These are phyloP conservation scores for Chaenogobius annularis DNA, from an alignment of 2,113 vertebrate genomes.

Conservation along the genomic window DNA sequence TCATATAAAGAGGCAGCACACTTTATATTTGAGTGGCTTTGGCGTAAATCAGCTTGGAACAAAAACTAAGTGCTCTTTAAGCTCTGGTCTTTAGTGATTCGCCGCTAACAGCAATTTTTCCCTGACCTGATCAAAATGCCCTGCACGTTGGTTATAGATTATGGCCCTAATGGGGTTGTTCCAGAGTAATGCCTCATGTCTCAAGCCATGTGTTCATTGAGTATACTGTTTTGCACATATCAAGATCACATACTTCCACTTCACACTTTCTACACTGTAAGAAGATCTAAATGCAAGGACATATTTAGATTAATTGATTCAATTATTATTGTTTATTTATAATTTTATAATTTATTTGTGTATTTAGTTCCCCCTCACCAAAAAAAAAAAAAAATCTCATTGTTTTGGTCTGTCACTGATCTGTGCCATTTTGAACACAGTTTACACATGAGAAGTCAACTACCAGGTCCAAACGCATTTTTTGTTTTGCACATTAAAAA, in stretches of 20 bases:
- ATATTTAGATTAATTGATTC: background rate
- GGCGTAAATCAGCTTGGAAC: background rate
- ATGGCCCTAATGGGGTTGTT: constrained; percentile 55
- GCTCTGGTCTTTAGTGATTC: constrained; percentile 7
- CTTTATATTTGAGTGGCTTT: background rate
- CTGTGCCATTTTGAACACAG: background rate
- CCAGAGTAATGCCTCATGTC: background rate
- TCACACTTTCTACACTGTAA: background rate
- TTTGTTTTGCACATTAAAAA: constrained; percentile 13
- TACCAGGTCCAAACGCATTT: background rate
- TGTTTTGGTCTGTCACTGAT: background rate
- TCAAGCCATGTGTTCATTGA: background rate
- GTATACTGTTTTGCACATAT: background rate
- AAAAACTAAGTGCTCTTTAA: constrained; percentile 8
- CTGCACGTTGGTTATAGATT: constrained; percentile 79
- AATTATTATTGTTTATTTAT: too few species aligned
- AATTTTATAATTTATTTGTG: too few species aligned
- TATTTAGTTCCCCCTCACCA: too few species aligned
- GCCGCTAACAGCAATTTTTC: constrained; percentile 31
- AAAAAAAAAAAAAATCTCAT: too few species aligned
- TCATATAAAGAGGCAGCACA: constrained; percentile 38
- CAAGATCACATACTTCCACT: background rate
- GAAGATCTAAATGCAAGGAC: too few species aligned
- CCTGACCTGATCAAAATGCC: constrained; percentile 81
- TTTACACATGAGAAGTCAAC: background rate